These are phyloP conservation scores for Neosilurus hyrtlii DNA, from an alignment of 2,797 vertebrate species.

Conservation along the genomic window DNA sequence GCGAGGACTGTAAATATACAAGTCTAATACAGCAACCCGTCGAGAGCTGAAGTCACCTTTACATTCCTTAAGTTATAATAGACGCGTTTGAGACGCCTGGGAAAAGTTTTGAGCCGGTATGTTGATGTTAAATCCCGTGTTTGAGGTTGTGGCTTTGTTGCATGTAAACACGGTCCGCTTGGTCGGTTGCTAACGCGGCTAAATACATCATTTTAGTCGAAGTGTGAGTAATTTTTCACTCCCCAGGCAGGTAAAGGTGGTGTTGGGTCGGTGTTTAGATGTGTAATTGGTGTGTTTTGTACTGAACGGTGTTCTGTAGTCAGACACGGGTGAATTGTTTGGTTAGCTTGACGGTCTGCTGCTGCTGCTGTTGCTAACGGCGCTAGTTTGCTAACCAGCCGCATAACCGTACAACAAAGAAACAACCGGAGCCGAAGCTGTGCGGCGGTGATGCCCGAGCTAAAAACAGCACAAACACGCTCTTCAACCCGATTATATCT, in stretches of 20 bases:
- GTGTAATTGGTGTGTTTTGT: neutral
- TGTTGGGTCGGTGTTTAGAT: no score
- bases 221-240: neutral
- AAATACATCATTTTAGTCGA: neutral
- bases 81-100: slow-evolving; percentile 12
- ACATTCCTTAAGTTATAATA: neutral
- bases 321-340: slow-evolving; percentile 26
- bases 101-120: slow-evolving; percentile 62
- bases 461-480: slow-evolving; percentile 24
- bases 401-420: slow-evolving; percentile 59
- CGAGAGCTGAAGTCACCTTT: neutral
- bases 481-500: neutral
- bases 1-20: slow-evolving; percentile 6
- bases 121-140: slow-evolving; percentile 47
- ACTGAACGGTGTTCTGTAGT: neutral
- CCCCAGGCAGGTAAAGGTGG: neutral
- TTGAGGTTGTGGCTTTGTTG: slow-evolving; percentile 51
- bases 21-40: neutral
- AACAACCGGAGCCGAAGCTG: slow-evolving; percentile 45
- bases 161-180: slow-evolving; percentile 55
- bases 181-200: slow-evolving; percentile 54
- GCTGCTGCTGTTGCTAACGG: slow-evolving; percentile 33
- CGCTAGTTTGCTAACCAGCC: slow-evolving; percentile 56
- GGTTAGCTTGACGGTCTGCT: slow-evolving; percentile 34
- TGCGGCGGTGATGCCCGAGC: neutral